Percentiles rank a stretch among this genome's conserved stretches.
These are phyloP conservation scores for Schlechtendalia chinensis DNA, from an alignment of 1,140 invertebrate species.

Conservation along the genomic window DNA sequence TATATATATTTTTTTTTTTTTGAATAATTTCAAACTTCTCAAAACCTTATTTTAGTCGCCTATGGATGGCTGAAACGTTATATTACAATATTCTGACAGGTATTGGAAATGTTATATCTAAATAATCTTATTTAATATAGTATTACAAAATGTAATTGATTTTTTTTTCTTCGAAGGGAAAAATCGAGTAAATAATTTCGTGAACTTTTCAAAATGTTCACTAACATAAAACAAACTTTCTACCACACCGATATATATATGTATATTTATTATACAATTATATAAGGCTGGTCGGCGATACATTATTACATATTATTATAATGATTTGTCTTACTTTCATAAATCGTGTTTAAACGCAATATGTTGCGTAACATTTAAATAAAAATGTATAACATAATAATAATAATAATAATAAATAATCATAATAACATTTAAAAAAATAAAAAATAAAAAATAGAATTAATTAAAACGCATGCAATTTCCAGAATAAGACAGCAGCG, in stretches of 20 bases:
- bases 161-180: neutral
- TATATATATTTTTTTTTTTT: neutral
- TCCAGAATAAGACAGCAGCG: slow-evolving; percentile 34
- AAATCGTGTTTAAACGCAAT: too few species aligned
- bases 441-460: too few species aligned
- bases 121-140: neutral
- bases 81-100: neutral
- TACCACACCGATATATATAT: too few species aligned
- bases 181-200: neutral
- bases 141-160: neutral
- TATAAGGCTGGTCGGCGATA: too few species aligned
- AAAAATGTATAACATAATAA: too few species aligned
- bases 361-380: too few species aligned
- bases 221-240: too few species aligned
- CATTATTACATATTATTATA: too few species aligned
- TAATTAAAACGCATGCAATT: neutral
- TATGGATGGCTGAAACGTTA: neutral
- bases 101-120: neutral
- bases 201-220: neutral
- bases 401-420: too few species aligned
- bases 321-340: too few species aligned
- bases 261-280: too few species aligned
- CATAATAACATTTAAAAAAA: too few species aligned
- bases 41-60: neutral
- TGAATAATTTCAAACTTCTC: neutral